phyloP scores from a whole-genome alignment of 2,113 vertebrate species.

The Nanorana parkeri region DNA sequence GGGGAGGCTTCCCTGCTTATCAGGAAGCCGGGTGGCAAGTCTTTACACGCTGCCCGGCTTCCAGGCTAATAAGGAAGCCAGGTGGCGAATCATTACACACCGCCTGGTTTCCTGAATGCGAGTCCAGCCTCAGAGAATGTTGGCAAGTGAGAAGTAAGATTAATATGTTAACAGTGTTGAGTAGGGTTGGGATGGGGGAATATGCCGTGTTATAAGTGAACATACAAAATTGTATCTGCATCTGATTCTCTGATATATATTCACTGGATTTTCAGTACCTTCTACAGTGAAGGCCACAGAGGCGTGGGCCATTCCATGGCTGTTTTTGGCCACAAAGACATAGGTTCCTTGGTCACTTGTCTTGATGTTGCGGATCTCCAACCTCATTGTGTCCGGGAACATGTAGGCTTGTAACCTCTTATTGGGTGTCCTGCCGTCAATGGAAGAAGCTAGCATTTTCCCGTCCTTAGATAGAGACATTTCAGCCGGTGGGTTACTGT shows the following conservation, averaged over 20 bases:
- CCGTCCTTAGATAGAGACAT: constrained; percentile 62
- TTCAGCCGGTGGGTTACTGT: constrained; percentile 67
- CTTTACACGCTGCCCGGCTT: too few relatives aligned
- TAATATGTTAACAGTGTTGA: too few relatives aligned
- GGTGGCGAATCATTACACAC: too few relatives aligned
- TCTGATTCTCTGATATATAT: not conserved
- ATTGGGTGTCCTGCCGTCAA: fast-evolving
- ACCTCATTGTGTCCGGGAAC: constrained; percentile 59
- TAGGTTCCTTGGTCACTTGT: constrained; percentile 72
- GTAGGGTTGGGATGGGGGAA: too few relatives aligned
- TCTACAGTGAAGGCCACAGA: constrained; percentile 32
- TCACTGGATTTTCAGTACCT: constrained; percentile 61
- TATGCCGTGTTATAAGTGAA: not conserved
- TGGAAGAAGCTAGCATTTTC: constrained; percentile 46
- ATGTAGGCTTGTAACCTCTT: constrained; percentile 22
- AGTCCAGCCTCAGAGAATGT: too few relatives aligned
- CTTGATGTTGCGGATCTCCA: constrained; percentile 59
- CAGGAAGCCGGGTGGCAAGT: too few relatives aligned
- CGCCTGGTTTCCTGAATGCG: too few relatives aligned
- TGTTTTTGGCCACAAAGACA: constrained; percentile 63
- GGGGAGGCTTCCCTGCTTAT: too few relatives aligned
- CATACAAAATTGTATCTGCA: not conserved
- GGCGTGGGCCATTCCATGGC: constrained; percentile 61
- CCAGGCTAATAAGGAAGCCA: too few relatives aligned
- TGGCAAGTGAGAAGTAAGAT: too few relatives aligned